These are phyloP conservation scores for Syritta pipiens DNA, from an alignment of 2,888 invertebrate species.

Conservation along the genomic window DNA sequence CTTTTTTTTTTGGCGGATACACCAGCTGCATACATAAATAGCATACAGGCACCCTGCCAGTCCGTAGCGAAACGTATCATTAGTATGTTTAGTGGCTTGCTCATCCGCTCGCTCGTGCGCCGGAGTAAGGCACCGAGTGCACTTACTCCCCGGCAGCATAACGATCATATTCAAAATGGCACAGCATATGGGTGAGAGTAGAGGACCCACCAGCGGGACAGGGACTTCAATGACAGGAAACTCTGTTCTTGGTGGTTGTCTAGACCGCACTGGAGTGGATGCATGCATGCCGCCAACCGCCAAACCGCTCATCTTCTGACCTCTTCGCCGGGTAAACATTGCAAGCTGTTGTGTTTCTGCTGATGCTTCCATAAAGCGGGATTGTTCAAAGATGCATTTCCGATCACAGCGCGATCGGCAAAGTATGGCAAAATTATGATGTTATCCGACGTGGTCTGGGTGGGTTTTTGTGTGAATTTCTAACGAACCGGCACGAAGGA, in stretches of 20 bases:
- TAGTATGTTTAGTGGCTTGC: slow-evolving; percentile 66
- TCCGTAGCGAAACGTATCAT: slow-evolving; percentile 53
- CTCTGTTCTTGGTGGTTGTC: slow-evolving; percentile 42
- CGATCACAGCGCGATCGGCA: slow-evolving; percentile 40
- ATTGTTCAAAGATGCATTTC: slow-evolving; percentile 48
- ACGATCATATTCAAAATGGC: slow-evolving; percentile 54
- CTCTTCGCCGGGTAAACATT: slow-evolving; percentile 40
- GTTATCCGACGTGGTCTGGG: slow-evolving; percentile 18
- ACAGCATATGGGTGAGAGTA: no score
- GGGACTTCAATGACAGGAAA: slow-evolving; percentile 46
- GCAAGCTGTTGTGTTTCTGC: slow-evolving; percentile 14
- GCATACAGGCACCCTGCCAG: slow-evolving; percentile 21
- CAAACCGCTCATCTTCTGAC: slow-evolving; percentile 36
- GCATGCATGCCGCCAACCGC: slow-evolving; percentile 15
- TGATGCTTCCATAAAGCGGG: background rate
- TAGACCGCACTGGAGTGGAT: slow-evolving; percentile 57
- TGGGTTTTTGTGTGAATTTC: background rate
- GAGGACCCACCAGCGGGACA: background rate
- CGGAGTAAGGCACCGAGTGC: slow-evolving; percentile 25
- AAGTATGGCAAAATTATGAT: slow-evolving; percentile 61
- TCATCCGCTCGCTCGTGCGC: slow-evolving; percentile 54
- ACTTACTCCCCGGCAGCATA: slow-evolving; percentile 16
- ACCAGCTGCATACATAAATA: slow-evolving; percentile 63
- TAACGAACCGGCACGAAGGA: background rate
- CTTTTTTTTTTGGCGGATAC: slow-evolving; percentile 42